phyloP scores from a whole-genome alignment of 2,113 vertebrate species.

The Trichomycterus rosablanca region DNA sequence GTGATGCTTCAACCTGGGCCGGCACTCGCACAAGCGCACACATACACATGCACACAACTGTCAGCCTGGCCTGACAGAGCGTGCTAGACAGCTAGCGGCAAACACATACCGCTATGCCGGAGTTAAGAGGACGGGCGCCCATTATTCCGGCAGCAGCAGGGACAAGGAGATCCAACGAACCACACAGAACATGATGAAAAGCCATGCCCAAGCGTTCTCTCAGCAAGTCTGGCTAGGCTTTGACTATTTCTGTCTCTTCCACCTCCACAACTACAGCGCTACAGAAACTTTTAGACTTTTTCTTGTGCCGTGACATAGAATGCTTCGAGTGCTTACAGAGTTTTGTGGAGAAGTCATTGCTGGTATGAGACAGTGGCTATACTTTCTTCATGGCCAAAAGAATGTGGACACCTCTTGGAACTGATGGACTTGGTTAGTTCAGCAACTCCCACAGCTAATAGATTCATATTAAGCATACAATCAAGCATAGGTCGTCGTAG shows the following conservation, averaged over 20 bases:
- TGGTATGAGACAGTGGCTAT: conserved; percentile 5
- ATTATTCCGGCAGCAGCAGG: conserved; percentile 33
- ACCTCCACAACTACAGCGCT: conserved; percentile 8
- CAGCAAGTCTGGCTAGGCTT: conserved; percentile 27
- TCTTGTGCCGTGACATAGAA: conserved; percentile 20
- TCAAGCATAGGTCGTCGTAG: too few species aligned
- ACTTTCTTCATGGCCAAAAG: too few species aligned
- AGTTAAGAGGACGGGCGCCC: conserved; percentile 29
- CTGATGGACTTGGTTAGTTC: too few species aligned
- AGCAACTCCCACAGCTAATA: too few species aligned
- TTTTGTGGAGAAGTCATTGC: conserved; percentile 10
- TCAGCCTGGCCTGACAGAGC: conserved; percentile 32
- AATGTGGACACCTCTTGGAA: too few species aligned
- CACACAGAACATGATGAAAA: conserved; percentile 35
- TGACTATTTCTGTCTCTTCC: conserved; percentile 28
- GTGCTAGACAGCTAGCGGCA: conserved; percentile 27
- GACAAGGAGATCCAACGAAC: conserved; percentile 26
- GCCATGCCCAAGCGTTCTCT: conserved; percentile 10
- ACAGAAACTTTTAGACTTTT: conserved; percentile 29
- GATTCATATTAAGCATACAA: too few species aligned
- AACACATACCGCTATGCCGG: conserved; percentile 25
- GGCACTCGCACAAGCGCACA: background rate
- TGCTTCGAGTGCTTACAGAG: conserved; percentile 14
- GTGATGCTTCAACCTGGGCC: conserved; percentile 15
- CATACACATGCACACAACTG: conserved; percentile 12